Base-by-base conservation (phyloP, 2,797 vertebrate genomes). In the Onychomys arenicola region DNA sequence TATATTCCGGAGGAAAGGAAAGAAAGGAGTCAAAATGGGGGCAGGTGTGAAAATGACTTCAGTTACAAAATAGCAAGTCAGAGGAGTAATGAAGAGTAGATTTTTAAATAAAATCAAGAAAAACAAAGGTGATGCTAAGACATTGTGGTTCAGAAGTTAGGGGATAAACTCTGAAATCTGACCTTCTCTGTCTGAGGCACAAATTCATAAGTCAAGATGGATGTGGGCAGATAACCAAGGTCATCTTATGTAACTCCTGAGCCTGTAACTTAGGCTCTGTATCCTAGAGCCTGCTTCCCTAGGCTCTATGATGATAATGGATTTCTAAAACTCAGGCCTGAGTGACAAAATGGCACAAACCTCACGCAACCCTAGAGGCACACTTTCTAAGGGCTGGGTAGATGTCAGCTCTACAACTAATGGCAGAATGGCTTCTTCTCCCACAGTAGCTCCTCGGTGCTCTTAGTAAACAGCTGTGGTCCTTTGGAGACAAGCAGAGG, bases 321-420 rank as follows among this genome's bases (percentile, higher is more conserved):
- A 10, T 55, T 93, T 83, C 65, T 88, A 77, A 91, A 95, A 23
- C 3, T 37, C 34, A 67, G 29, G 6, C 8, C 61, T 40, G 0
- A 19, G 1, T 17, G 71, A 59, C 69, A 81, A 92, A 84, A 43
- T 78, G n/a, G 73, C 12, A 57, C 16, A 55, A 69, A 63, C 0
- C 5, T 75, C 9, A 34, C 2, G 19, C 11, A 81, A 8, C 21
- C 63, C 2, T 37, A 1, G 27, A 13, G 21, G 9, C 0, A 1
- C 7, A 43, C 12, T 34, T 63, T 83, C 27, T 43, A 55, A 43
- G 29, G 84, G 25, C 10, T 83, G 10, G 23, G 10, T 8, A 88
- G 57, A 34, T 4, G 11, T 46, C n/a, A 78, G n/a, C 2, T 78
- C 27, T 89, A 78, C 32, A 49, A 46, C 16, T 37, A 81, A 78